Base-by-base conservation (phyloP, 2,888 invertebrate genomes). In the Drosophila greeni region DNA sequence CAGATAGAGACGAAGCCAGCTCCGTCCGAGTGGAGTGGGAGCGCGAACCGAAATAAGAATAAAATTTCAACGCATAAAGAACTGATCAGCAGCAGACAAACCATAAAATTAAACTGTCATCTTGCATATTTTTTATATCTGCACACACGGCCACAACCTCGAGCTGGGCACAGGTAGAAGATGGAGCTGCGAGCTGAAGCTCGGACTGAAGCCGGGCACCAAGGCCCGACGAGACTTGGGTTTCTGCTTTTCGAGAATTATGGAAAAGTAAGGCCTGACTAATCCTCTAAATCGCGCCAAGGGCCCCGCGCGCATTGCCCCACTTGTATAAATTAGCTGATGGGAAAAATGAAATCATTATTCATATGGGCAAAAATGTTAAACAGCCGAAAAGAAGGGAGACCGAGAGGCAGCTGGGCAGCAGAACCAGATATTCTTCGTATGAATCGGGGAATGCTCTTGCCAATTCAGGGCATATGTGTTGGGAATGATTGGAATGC, bases 61-160 rank as follows among this genome's bases (percentile, higher is more conserved):
- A 78, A 74, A 82, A 82, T 75, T 79, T 85, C 76, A 79, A 61
- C 82, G 80, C 86, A 86, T 86, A 85, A 85, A 81, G 81, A 81
- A 85, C 85, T 87, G 87, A 87, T 87, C 87, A 86, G 84, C 87
- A 87, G 80, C 87, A 86, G 87, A 87, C 87, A 87, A 87, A 88
- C 86, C 88, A 88, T 88, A 88, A 88, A 88, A 88, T 88, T 88
- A 88, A 88, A 88, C 88, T 88, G 88, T 88, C 88, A 88, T 85
- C 86, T 88, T 86, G 85, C 80, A 88, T 88, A 86, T 85, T 85
- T 82, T 86, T 87, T 86, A 82, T 80, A 73, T 72, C 73, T 67
- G 73, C 83, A 83, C 74, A 73, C 49, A 73, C 49, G 57, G 48
- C 64, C 40, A 45, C 47, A 54, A 45, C 34, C 48, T 36, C 45